Base-by-base conservation (phyloP, 2,797 vertebrate species). In the Trematomus bernacchii region DNA sequence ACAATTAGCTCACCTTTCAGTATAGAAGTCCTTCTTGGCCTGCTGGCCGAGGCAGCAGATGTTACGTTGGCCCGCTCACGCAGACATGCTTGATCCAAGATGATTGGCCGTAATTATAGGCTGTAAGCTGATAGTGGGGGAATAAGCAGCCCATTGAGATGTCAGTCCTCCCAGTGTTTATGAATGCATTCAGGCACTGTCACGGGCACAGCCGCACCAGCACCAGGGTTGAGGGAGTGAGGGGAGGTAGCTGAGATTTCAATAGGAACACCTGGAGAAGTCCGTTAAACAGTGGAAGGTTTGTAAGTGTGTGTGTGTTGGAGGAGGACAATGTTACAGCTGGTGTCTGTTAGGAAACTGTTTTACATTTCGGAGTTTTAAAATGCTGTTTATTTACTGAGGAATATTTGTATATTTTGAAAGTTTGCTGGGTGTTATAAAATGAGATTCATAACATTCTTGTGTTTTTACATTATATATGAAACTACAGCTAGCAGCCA, bases 71-170 rank as follows among this genome's bases (percentile, higher is more conserved):
- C 79, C 91, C 40, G 89, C 85, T 93, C 92, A 90, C 77, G 89
- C 92, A 92, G 92, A 93, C 92, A 80, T 87, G 87, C 91, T 94
- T 93, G 93, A 95, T 94, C 93, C 93, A 81, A 83, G 85, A 93
- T 94, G 94, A 94, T 94, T 94, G 93, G 92, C 90, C 78, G 80
- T 96, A 95, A 96, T 96, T 95, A 94, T 81, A 82, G 85, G 87
- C 92, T 94, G 96, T 90, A 96, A 96, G 80, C 87, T 86, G 95
- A 96, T 96, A 95, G 91, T 85, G 80, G 72, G 86, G 86, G 92
- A 87, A 92, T 94, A 62, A 90, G 93, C 73, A 72, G 89, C 85
- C 93, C 66, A 89, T 95, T 89, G 77, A 95, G 91, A 94, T 90
- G 94, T 96, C 92, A 93, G 89, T 88, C 87, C 87, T 87, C 87